These are phyloP conservation scores for Cavia porcellus DNA, from an alignment of 2,113 vertebrate species.

Conservation along the genomic window DNA sequence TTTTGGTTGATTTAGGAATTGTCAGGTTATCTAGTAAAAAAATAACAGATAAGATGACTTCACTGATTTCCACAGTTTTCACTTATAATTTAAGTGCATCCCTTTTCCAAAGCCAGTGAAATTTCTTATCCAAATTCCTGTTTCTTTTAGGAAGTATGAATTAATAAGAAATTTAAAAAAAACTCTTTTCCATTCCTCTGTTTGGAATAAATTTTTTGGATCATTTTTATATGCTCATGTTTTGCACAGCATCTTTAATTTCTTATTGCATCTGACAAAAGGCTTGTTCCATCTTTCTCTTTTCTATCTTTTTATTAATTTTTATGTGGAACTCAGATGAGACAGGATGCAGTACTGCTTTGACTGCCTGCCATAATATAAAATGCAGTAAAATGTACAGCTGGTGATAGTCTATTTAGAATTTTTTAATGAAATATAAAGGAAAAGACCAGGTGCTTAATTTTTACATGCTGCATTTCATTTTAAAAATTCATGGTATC, in stretches of 20 bases:
- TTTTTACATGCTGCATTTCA: constrained; percentile 82
- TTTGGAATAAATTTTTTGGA: constrained; percentile 37
- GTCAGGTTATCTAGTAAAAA: not conserved
- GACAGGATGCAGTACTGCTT: constrained; percentile 67
- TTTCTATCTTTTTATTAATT: constrained; percentile 66
- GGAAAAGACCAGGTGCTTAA: constrained; percentile 84
- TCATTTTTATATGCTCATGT: constrained; percentile 11
- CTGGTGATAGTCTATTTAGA: constrained; percentile 81
- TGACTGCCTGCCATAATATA: constrained; percentile 77
- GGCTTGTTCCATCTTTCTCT: constrained; percentile 16
- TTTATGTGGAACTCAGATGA: constrained; percentile 77
- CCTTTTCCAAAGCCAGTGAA: constrained; percentile 38
- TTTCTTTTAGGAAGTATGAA: constrained; percentile 57
- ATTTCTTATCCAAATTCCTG: constrained; percentile 36
- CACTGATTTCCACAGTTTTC: constrained; percentile 3
- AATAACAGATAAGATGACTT: not conserved
- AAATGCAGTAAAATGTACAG: constrained; percentile 82
- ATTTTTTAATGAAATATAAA: constrained; percentile 84
- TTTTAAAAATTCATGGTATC: constrained; percentile 85
- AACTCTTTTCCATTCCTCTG: not conserved
- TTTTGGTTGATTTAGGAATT: not conserved
- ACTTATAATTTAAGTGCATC: not conserved
- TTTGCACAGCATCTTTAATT: constrained; percentile 61
- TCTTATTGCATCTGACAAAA: constrained; percentile 43
- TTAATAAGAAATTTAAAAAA: not conserved